phyloP scores from a whole-genome alignment of 2,888 invertebrate species.

The Ferrisia virgata region DNA sequence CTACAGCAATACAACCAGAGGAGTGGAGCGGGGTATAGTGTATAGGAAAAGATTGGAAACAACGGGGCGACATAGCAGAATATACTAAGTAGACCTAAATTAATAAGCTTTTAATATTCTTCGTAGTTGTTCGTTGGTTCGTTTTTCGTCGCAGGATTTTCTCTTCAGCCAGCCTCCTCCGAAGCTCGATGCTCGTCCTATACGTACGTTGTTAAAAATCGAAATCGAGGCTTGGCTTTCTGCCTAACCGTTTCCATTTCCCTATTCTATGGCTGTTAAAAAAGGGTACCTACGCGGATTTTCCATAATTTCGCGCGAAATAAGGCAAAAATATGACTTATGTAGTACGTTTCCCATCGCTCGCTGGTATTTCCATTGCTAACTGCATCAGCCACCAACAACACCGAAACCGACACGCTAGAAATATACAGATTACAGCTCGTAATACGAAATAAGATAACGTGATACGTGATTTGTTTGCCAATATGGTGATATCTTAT shows the following conservation, averaged over 20 bases:
- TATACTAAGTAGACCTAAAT: background rate
- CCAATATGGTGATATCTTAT: conserved; percentile 5
- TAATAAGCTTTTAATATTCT: conserved; percentile 11
- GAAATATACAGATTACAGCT: background rate
- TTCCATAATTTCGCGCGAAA: background rate
- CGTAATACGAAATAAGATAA: conserved; percentile 6
- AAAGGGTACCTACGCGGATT: background rate
- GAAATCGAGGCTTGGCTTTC: background rate
- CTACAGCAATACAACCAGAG: too few relatives aligned
- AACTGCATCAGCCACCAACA: too few relatives aligned
- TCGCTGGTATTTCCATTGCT: background rate
- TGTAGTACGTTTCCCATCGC: background rate
- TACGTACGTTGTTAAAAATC: background rate
- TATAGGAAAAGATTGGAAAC: background rate
- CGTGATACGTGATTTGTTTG: conserved; percentile 4
- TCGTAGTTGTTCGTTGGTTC: background rate
- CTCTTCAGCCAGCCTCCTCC: too few relatives aligned
- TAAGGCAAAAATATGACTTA: conserved; percentile 5
- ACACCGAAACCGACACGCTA: background rate
- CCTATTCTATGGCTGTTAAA: background rate
- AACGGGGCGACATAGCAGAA: background rate
- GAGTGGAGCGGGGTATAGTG: background rate
- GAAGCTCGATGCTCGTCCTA: background rate
- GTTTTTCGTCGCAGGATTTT: background rate
- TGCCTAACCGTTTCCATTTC: background rate